Conservation (phyloP, 1,140 invertebrate species). For the Calliopsis andreniformis region DNA sequence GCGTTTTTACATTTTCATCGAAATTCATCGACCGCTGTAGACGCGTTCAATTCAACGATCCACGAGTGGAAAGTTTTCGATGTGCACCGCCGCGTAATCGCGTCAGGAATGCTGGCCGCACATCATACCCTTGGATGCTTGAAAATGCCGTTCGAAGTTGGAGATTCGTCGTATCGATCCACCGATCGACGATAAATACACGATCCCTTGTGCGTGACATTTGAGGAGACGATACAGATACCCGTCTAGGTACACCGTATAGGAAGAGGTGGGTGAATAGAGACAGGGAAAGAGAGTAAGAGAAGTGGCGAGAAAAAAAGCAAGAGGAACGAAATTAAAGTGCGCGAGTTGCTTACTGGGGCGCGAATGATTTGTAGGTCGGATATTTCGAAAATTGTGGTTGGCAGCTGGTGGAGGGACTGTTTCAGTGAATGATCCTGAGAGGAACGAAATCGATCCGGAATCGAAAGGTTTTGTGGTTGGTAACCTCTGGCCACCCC, state of each 20-base stretch:
- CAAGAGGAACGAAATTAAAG: conserved; percentile 31
- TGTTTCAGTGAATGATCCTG: conserved; percentile 5
- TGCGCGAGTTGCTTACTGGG: conserved; percentile 30
- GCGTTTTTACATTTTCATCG: too few species aligned
- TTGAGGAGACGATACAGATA: too few species aligned
- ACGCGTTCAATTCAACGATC: background rate
- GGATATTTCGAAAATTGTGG: conserved; percentile 42
- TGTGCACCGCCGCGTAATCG: background rate
- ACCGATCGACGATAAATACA: conserved; percentile 24
- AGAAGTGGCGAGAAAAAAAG: background rate
- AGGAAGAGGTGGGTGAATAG: too few species aligned
- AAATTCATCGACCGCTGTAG: background rate
- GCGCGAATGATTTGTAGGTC: conserved; percentile 40
- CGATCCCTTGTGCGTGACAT: background rate
- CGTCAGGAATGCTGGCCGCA: background rate
- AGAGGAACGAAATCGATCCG: conserved; percentile 1
- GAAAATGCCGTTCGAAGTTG: background rate
- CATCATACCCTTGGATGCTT: background rate
- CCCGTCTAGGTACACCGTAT: background rate
- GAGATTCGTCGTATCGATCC: conserved; percentile 19
- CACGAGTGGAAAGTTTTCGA: background rate
- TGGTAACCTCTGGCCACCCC: too few species aligned
- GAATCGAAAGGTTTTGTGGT: background rate
- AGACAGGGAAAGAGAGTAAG: background rate
- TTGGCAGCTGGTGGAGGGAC: background rate